A percentile compares a stretch with the other conserved stretches of the same genome.
These are phyloP conservation scores for Cotesia vestalis DNA, from an alignment of 1,140 invertebrate species.

Conservation along the genomic window DNA sequence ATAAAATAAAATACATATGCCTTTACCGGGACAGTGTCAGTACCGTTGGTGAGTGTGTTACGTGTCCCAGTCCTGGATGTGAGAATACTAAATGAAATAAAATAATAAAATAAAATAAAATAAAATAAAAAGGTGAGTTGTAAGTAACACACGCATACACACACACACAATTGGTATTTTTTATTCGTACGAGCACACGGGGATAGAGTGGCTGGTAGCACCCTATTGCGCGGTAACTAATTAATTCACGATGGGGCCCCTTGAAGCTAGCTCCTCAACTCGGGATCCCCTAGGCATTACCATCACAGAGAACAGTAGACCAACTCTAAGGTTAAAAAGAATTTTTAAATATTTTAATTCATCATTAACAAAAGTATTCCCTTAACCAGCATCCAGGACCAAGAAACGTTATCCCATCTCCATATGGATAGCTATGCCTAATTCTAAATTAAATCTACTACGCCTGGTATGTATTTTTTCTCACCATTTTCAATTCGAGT, in stretches of 20 bases:
- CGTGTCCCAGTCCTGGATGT: no score
- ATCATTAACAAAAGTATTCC: conserved; percentile 8
- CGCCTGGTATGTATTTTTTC: no score
- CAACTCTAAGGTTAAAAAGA: background rate
- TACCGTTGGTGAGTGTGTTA: no score
- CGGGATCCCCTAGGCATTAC: conserved; percentile 18
- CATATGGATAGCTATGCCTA: background rate
- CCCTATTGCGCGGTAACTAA: conserved; percentile 53
- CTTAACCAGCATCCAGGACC: background rate
- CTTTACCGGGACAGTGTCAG: no score
- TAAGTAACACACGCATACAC: background rate
- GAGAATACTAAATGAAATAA: no score
- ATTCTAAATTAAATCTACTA: no score
- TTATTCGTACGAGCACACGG: background rate
- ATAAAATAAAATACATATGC: no score
- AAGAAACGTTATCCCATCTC: conserved; percentile 5
- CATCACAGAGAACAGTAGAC: conserved; percentile 15
- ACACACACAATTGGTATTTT: no score
- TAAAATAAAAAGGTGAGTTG: conserved; percentile 1
- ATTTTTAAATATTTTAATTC: conserved; percentile 16
- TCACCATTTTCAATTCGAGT: background rate
- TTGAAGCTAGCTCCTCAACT: conserved; percentile 15
- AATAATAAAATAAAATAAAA: conserved; percentile 3
- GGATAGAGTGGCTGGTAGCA: conserved; percentile 24
- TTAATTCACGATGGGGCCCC: conserved; percentile 58